Conservation (phyloP, 2,113 vertebrate genomes). For the Alexandromys fortis region DNA sequence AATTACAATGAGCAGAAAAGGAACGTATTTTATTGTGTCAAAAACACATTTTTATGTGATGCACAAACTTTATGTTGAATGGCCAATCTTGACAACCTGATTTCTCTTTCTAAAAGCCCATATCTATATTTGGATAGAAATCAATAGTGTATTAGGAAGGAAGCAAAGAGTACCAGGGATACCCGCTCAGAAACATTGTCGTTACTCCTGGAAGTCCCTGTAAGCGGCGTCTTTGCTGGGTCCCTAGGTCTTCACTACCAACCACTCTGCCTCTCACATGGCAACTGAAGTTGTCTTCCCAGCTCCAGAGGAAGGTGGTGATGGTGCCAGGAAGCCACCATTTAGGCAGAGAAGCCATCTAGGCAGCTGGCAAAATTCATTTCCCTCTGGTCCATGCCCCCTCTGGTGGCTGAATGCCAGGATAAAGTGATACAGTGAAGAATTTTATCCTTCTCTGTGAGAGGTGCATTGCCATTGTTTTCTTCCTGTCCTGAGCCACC, state of each 20-base stretch:
- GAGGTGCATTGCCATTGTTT: background rate
- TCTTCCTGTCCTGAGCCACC: background rate
- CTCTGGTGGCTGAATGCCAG: slow-evolving; percentile 70
- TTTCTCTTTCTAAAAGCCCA: slow-evolving; percentile 57
- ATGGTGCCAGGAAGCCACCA: background rate
- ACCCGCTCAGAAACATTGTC: background rate
- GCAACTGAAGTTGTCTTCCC: background rate
- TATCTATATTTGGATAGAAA: slow-evolving; percentile 68
- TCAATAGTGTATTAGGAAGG: slow-evolving; percentile 49
- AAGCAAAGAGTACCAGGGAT: slow-evolving; percentile 27
- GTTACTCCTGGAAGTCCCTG: background rate
- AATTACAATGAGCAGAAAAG: slow-evolving; percentile 82
- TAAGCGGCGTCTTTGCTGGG: background rate
- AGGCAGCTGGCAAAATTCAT: slow-evolving; percentile 50
- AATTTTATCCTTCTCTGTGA: slow-evolving; percentile 18
- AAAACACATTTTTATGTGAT: slow-evolving; percentile 79
- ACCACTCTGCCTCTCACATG: background rate
- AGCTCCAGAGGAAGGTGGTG: slow-evolving; percentile 16
- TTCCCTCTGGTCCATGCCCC: slow-evolving; percentile 55
- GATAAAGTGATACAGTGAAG: slow-evolving; percentile 39
- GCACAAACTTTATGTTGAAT: slow-evolving; percentile 79
- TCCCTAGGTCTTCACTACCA: background rate
- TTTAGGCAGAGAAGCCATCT: background rate
- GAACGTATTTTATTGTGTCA: slow-evolving; percentile 78
- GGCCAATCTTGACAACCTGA: slow-evolving; percentile 66